Percentiles rank a stretch among this genome's conserved stretches.
These are phyloP conservation scores for Leptodactylus fuscus DNA, from an alignment of 2,113 vertebrate genomes.

Conservation along the genomic window DNA sequence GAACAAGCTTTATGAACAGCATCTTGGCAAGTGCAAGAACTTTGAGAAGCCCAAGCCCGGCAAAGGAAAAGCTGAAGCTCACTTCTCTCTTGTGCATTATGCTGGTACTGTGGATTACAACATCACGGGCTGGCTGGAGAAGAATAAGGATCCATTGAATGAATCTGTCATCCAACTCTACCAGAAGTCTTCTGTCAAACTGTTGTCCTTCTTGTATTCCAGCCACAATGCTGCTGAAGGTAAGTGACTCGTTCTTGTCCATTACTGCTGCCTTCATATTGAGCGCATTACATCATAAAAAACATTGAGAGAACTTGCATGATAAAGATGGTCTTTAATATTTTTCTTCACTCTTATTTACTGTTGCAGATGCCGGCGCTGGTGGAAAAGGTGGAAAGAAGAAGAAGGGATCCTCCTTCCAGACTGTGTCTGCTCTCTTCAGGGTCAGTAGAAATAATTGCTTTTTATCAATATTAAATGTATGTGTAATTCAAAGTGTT, in stretches of 20 bases:
- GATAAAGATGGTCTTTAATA: constrained; percentile 41
- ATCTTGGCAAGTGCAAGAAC: constrained; percentile 83
- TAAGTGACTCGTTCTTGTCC: no score
- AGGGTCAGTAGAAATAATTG: no score
- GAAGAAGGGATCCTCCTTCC: constrained; percentile 85
- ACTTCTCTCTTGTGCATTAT: constrained; percentile 84
- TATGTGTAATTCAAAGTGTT: no score
- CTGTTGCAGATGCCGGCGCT: constrained; percentile 67
- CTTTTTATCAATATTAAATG: no score
- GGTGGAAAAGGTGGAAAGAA: constrained; percentile 69
- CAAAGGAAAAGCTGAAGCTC: constrained; percentile 84
- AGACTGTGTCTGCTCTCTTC: constrained; percentile 85
- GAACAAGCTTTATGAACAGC: constrained; percentile 88
- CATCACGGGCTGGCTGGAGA: constrained; percentile 87
- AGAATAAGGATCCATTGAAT: constrained; percentile 92
- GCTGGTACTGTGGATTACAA: constrained; percentile 88
- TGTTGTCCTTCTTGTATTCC: constrained; percentile 78
- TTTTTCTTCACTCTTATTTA: no score
- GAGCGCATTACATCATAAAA: no score
- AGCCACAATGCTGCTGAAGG: constrained; percentile 74
- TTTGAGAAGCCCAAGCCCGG: constrained; percentile 90
- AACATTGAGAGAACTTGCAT: no score
- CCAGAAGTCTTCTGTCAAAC: constrained; percentile 85
- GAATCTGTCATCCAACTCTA: constrained; percentile 86
- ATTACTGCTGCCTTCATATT: no score